phyloP scores from a whole-genome alignment of 2,888 invertebrate genomes.

The Cerceris ruficornis region DNA sequence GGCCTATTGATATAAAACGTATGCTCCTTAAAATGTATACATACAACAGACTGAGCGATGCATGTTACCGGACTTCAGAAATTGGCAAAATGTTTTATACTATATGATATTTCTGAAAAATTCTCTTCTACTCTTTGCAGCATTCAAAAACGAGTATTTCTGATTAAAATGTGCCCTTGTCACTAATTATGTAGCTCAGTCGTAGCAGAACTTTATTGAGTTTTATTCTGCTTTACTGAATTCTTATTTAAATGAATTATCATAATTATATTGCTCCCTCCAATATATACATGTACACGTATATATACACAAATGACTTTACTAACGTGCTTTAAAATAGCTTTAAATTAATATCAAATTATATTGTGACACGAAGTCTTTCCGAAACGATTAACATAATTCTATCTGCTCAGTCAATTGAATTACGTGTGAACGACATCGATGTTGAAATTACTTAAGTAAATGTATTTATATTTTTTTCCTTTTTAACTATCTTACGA shows the following conservation, averaged over 20 bases:
- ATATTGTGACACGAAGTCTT: slow-evolving; percentile 30
- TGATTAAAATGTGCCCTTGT: not conserved
- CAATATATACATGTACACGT: not conserved
- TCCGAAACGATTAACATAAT: slow-evolving; percentile 40
- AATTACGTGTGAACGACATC: slow-evolving; percentile 27
- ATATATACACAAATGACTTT: slow-evolving; percentile 20
- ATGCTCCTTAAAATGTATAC: slow-evolving; percentile 23
- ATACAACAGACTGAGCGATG: slow-evolving; percentile 54
- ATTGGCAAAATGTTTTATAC: slow-evolving; percentile 42
- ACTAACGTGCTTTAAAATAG: slow-evolving; percentile 64
- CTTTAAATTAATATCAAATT: slow-evolving; percentile 59
- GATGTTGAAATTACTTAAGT: slow-evolving; percentile 20
- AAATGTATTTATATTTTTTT: slow-evolving; percentile 8
- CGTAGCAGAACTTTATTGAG: slow-evolving; percentile 13
- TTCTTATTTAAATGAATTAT: slow-evolving; percentile 5
- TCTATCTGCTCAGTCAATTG: slow-evolving; percentile 63
- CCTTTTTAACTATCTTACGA: not conserved
- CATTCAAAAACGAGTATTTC: slow-evolving; percentile 2
- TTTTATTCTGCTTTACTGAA: not conserved
- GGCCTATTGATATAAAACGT: slow-evolving; percentile 41
- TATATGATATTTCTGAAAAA: slow-evolving; percentile 9
- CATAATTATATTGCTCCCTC: slow-evolving; percentile 24
- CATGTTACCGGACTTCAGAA: slow-evolving; percentile 38
- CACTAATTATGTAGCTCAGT: slow-evolving; percentile 43
- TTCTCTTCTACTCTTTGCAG: slow-evolving; percentile 1